phyloP scores from a whole-genome alignment of 2,113 vertebrate genomes.

The Chaetura pelagica region DNA sequence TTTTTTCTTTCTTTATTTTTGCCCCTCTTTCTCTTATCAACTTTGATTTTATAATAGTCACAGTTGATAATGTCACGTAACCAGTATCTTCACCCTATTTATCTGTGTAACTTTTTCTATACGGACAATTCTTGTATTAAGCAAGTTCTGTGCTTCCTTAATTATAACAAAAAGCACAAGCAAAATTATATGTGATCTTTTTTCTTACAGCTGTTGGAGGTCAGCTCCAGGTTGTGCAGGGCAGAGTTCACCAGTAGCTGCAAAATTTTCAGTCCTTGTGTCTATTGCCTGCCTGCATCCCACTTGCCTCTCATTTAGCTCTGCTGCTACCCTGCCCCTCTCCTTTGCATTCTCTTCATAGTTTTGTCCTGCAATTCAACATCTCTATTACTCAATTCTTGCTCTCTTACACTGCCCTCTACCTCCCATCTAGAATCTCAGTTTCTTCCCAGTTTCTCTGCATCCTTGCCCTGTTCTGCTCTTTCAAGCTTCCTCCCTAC shows the following conservation, averaged over 20 bases:
- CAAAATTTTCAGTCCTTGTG: not conserved
- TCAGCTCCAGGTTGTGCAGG: not conserved
- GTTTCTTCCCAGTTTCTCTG: not conserved
- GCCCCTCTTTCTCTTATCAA: not conserved
- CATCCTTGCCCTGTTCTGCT: not conserved
- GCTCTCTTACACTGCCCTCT: not conserved
- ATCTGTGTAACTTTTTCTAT: not conserved
- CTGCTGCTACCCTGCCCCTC: not conserved
- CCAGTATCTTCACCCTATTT: not conserved
- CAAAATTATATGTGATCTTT: not conserved
- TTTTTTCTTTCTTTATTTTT: not conserved
- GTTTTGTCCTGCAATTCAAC: not conserved
- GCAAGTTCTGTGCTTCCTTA: not conserved
- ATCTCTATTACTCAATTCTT: not conserved
- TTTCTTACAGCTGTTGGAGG: not conserved
- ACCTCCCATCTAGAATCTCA: not conserved
- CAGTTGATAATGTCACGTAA: not conserved
- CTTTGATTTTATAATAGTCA: not conserved
- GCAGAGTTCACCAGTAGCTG: not conserved
- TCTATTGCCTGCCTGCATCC: not conserved
- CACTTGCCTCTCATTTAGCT: not conserved
- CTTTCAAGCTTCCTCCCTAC: not conserved
- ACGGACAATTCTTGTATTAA: not conserved
- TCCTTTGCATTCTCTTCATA: not conserved
- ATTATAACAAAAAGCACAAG: not conserved